Evolutionary conservation across 2,888 invertebrate species (phyloP).

Genomic region (Philereme transversata): DNA sequence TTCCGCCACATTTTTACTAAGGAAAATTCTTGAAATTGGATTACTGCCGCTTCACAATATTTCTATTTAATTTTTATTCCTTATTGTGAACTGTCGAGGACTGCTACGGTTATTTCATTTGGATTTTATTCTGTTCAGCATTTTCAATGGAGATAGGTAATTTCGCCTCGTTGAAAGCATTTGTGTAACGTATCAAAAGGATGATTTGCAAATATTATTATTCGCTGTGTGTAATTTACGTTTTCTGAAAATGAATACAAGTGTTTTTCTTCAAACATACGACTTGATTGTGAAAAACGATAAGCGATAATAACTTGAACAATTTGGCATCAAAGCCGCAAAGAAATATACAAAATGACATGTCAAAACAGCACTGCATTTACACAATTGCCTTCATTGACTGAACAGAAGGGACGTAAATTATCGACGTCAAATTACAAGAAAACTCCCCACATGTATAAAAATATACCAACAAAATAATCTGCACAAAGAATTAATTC

Average conservation of each 20-base stretch:
- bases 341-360: slow-evolving; percentile 56
- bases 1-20: slow-evolving; percentile 53
- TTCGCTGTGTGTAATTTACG: neutral
- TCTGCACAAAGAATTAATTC: slow-evolving; percentile 28
- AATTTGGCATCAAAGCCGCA: slow-evolving; percentile 39
- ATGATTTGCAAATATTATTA: too few species aligned
- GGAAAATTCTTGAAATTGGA: slow-evolving; percentile 66
- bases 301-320: slow-evolving; percentile 36
- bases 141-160: slow-evolving; percentile 27
- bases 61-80: slow-evolving; percentile 78
- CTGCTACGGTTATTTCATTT: slow-evolving; percentile 64
- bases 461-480: slow-evolving; percentile 55
- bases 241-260: neutral
- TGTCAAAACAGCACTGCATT: slow-evolving; percentile 63
- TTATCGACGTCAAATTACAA: slow-evolving; percentile 69
- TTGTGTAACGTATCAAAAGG: neutral
- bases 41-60: slow-evolving; percentile 75
- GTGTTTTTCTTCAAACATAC: slow-evolving; percentile 27
- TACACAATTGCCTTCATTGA: slow-evolving; percentile 71
- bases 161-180: slow-evolving; percentile 19
- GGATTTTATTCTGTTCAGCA: slow-evolving; percentile 38
- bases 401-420: slow-evolving; percentile 52
- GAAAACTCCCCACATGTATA: slow-evolving; percentile 53
- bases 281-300: slow-evolving; percentile 37
- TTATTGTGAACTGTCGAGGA: slow-evolving; percentile 62